Base-by-base conservation (phyloP, 2,797 vertebrate species). In the Eupleurogrammus muticus region DNA sequence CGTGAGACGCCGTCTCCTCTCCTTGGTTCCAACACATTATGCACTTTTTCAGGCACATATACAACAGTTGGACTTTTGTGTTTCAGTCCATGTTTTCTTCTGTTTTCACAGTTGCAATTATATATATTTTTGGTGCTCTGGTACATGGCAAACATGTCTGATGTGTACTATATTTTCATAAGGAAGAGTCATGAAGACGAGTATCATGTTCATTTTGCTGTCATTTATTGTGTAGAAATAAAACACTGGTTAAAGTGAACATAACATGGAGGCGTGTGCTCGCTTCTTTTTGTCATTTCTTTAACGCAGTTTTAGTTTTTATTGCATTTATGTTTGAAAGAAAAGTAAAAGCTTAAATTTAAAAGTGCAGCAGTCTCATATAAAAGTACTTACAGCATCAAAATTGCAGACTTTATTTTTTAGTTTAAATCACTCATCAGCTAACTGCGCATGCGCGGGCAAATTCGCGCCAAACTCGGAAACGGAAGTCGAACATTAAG, bases 171-270 rank as follows among this genome's bases (percentile, higher is more conserved):
- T 92, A 93, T 93, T 92, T 91, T 87, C 91, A 90, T 92, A 92
- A 90, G 90, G 83, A 92, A 92, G 87, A 88, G 84, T 87, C 90
- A 92, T 88, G 88, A 90, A 88, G 66, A 90, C 83, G 82, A 91
- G 80, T 90, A 90, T 92, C 82, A 93, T 93, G 87, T 93, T 93
- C 87, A 92, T 93, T 93, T 93, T 90, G 91, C 90, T 92, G 89
- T 92, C 89, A 93, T 94, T 92, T 92, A 93, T 94, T 92, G 91
- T 91, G 93, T 92, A 94, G 90, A 91, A 94, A 94, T 94, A 94
- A 94, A 94, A 92, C 92, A 93, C 91, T 93, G 92, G 90, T 91
- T 91, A 91, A 91, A 91, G 89, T 92, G 86, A 89, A 83, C 74
- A 67, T 81, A 77, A 69, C 28, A 28, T 16, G 34, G 12, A 55